Evolutionary conservation across 2,888 invertebrate species (phyloP).

Genomic region (Synergus umbraculus): DNA sequence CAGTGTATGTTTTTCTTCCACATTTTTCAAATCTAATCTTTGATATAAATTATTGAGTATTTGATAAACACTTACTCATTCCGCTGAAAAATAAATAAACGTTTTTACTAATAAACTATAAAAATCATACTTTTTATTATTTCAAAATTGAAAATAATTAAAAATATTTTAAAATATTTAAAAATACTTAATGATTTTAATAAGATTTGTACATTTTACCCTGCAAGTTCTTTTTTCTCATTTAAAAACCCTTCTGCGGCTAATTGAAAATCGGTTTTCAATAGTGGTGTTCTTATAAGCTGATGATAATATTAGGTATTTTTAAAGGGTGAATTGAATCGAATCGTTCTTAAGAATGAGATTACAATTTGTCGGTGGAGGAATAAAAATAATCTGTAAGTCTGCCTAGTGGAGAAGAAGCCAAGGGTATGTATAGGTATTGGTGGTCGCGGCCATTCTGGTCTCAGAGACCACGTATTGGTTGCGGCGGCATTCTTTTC

Average conservation of each 20-base stretch:
- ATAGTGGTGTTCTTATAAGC: not conserved
- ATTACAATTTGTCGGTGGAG: conserved; percentile 71
- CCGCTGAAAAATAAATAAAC: no score
- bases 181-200: not conserved
- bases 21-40: not conserved
- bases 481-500: conserved; percentile 76
- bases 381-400: conserved; percentile 53
- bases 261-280: not conserved
- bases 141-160: not conserved
- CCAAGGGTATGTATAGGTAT: conserved; percentile 45
- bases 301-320: not conserved
- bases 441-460: conserved; percentile 73
- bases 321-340: conserved; percentile 24
- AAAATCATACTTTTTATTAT: no score
- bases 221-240: not conserved
- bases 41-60: not conserved
- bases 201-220: not conserved
- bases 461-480: conserved; percentile 74
- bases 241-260: not conserved
- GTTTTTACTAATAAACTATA: no score
- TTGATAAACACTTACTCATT: not conserved
- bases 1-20: no score
- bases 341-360: conserved; percentile 67
- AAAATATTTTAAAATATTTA: not conserved
- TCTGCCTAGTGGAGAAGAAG: conserved; percentile 52